Evolutionary conservation across 2,888 invertebrate genomes (phyloP).

Genomic region (Drosophila prolongata): DNA sequence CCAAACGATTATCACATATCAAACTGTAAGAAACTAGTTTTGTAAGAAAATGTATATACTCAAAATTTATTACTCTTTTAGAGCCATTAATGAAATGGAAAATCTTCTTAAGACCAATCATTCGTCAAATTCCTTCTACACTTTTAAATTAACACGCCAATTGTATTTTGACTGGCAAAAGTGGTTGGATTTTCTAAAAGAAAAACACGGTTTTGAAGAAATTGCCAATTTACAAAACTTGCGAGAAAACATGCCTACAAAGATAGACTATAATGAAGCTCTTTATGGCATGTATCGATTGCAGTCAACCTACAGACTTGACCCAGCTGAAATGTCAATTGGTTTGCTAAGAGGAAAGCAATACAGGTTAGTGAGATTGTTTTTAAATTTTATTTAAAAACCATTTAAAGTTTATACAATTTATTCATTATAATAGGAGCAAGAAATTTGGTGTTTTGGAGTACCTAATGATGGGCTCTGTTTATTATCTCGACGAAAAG

Average conservation of each 20-base stretch:
- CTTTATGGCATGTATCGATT: constrained; percentile 13
- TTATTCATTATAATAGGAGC: constrained; percentile 7
- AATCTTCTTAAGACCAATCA: too few species aligned
- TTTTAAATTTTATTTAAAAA: too few species aligned
- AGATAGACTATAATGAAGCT: constrained; percentile 5
- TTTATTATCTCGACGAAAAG: background rate
- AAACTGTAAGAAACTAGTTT: constrained; percentile 1
- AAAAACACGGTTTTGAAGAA: background rate
- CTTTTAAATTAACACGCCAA: background rate
- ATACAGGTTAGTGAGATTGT: constrained; percentile 1
- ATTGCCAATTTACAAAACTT: background rate
- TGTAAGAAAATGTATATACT: background rate
- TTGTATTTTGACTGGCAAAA: constrained; percentile 13
- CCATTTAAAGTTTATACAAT: too few species aligned
- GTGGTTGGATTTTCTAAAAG: background rate
- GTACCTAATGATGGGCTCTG: constrained; percentile 12
- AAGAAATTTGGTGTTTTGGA: constrained; percentile 6
- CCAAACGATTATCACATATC: background rate
- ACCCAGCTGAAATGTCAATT: constrained; percentile 19
- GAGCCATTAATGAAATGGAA: constrained; percentile 3
- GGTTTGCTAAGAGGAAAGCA: constrained; percentile 17
- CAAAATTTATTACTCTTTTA: background rate
- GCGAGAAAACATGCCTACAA: constrained; percentile 8
- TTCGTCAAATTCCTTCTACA: background rate
- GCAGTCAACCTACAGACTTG: constrained; percentile 23